Conservation (phyloP, 2,888 invertebrate genomes). For the Rotaria sp. region DNA sequence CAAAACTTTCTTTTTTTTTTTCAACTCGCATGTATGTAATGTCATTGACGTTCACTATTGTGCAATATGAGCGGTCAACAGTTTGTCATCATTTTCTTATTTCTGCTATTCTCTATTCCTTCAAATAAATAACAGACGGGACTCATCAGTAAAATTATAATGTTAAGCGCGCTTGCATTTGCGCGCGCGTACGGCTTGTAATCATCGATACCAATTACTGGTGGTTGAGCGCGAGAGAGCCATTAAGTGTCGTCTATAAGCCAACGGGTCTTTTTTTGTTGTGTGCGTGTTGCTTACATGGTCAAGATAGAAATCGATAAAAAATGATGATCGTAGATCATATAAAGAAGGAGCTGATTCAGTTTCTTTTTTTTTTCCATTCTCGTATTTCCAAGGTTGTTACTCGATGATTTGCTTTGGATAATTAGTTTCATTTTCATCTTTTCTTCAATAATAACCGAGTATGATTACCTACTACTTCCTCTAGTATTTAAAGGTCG, state of each 20-base stretch:
- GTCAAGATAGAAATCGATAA: neutral
- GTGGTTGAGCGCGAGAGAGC: neutral
- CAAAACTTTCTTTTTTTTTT: neutral
- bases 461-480: neutral
- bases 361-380: neutral
- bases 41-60: neutral
- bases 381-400: neutral
- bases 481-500: neutral
- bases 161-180: neutral
- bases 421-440: constrained; percentile 7
- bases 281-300: neutral
- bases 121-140: neutral
- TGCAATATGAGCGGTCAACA: neutral
- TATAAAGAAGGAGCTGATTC: neutral
- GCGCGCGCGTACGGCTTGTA: neutral
- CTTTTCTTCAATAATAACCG: neutral
- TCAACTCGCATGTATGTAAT: neutral
- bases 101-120: neutral
- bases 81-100: neutral
- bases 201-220: neutral
- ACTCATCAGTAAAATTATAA: neutral
- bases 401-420: neutral
- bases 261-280: neutral
- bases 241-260: neutral
- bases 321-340: neutral